Evolutionary conservation across 2,888 invertebrate genomes (phyloP), one percentile per base, ranked within the genome.

Genomic region (Fragum whitleyi): DNA sequence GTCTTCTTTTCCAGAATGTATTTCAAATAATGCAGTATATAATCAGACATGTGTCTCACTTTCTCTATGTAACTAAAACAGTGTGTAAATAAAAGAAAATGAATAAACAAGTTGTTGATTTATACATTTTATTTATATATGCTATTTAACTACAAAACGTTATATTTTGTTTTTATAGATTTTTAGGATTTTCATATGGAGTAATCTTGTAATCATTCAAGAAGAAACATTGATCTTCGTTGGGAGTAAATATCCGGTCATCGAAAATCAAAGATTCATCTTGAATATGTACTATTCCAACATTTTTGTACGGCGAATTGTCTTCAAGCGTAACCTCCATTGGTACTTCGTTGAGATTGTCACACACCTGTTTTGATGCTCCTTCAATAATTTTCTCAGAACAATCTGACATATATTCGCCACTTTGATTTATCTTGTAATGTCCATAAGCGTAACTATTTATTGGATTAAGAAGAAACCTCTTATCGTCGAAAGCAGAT

Each of bases 401-500:
- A 26, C 26, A 28, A 16, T 59, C 59, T 28, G 23, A 28, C 28
- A 16, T 16, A 26, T 14, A 26, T 28, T 26, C 59, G 16, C 16
- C 23, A 11, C 16, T 16, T 16, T 59, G 59, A 16, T 28, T 26
- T 51, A 51, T 51, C 19, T 51, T n/a, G 19, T 21, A 51, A 68
- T 86, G 86, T 32, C 77, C 79, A 65, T 79, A 86, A 16, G 86
- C 79, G 21, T 72, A 77, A 26, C 81, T 86, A 5, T 78, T 57
- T 14, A 74, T 67, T 19, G 74, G 42, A 62, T 81, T 53, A 21
- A 81, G 53, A 16, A 83, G 74, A 69, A 78, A 83, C 39, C 86
- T 69, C 42, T 86, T 85, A 47, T 85, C 85, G 70, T 81, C 83
- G 29, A 86, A 81, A 51, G 77, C 65, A 3, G 83, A 82, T 7